Conservation (phyloP, 2,797 vertebrate genomes). For the Eulemur albifrons region DNA sequence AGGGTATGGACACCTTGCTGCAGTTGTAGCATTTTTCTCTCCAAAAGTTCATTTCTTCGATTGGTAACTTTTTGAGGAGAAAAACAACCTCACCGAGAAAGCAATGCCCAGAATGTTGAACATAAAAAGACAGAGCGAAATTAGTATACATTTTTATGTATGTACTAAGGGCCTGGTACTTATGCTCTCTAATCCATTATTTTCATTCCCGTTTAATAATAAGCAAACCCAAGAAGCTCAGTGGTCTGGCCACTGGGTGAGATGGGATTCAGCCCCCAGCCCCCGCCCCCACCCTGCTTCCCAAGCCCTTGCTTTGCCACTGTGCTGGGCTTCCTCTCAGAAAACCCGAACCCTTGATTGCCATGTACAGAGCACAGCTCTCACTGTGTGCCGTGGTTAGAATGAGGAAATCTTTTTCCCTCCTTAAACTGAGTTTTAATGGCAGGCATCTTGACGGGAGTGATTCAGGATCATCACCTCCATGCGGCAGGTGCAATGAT, state of each 20-base stretch:
- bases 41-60: neutral
- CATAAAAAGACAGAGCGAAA: neutral
- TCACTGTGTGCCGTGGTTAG: neutral
- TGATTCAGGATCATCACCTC: slow-evolving; percentile 35
- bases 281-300: neutral
- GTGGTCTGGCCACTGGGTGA: neutral
- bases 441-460: slow-evolving; percentile 12
- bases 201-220: neutral
- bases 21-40: neutral
- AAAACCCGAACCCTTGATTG: neutral
- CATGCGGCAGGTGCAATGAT: slow-evolving; percentile 64
- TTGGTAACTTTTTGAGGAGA: neutral
- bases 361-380: neutral
- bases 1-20: neutral
- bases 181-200: neutral
- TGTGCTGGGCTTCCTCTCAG: neutral
- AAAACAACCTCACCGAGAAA: neutral
- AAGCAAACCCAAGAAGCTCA: neutral
- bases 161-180: neutral
- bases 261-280: neutral
- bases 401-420: neutral
- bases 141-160: neutral
- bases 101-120: neutral
- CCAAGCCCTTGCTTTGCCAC: neutral
- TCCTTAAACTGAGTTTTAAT: slow-evolving; percentile 40